Percentiles rank a stretch among this genome's conserved stretches.
Evolutionary conservation across 2,888 invertebrate genomes (phyloP).

Genomic region (Dryobota labecula): DNA sequence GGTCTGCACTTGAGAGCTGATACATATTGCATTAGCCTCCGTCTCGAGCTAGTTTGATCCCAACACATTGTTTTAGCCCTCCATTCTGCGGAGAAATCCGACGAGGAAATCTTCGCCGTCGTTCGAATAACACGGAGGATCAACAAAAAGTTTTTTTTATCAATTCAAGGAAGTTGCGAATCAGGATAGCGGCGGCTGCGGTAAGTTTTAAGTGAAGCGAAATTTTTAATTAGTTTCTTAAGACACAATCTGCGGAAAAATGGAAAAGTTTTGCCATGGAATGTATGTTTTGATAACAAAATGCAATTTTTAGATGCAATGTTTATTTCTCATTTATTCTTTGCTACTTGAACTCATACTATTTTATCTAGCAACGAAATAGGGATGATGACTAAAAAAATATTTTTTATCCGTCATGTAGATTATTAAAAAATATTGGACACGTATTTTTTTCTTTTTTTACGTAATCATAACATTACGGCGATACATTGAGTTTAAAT

Average conservation of each 20-base stretch:
- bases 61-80: constrained; percentile 75
- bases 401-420: no score
- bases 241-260: constrained; percentile 56
- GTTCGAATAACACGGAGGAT: constrained; percentile 66
- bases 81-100: constrained; percentile 63
- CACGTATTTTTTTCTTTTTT: no score
- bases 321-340: constrained; percentile 4
- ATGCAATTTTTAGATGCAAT: constrained; percentile 25
- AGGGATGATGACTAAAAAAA: no score
- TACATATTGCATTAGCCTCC: constrained; percentile 83
- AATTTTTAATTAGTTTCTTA: constrained; percentile 65
- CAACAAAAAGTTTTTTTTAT: constrained; percentile 69
- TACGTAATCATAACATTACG: no score
- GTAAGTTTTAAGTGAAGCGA: constrained; percentile 61
- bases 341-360: background rate
- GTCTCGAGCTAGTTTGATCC: constrained; percentile 76
- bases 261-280: constrained; percentile 43
- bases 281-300: constrained; percentile 43
- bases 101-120: constrained; percentile 62
- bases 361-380: constrained; percentile 21
- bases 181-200: constrained; percentile 42
- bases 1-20: constrained; percentile 73
- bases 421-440: no score
- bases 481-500: no score
- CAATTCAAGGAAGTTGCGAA: constrained; percentile 64